A percentile compares a stretch with the other conserved stretches of the same genome.
Conservation (phyloP, 2,888 invertebrate species). For the Polia nebulosa region DNA sequence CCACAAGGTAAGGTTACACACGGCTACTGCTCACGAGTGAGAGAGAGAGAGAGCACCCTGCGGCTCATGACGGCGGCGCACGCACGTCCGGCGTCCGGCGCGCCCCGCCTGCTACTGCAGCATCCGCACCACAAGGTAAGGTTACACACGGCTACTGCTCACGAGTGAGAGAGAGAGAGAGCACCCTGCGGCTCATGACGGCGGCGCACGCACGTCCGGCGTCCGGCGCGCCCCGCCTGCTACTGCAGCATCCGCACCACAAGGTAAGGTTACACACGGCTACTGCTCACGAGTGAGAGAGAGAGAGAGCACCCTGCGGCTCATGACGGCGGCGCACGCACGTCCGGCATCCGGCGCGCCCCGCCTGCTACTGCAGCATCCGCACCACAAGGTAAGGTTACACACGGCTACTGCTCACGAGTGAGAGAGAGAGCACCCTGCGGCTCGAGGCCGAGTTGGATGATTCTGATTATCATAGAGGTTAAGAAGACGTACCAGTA, state of each 20-base stretch:
- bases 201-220: constrained; percentile 45
- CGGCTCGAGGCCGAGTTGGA: not conserved
- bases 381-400: constrained; percentile 75
- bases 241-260: constrained; percentile 85
- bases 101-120: constrained; percentile 88
- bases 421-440: no score
- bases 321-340: constrained; percentile 46
- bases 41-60: no score
- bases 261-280: constrained; percentile 67
- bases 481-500: no score
- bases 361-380: constrained; percentile 86
- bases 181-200: constrained; percentile 61
- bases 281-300: no score
- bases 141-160: constrained; percentile 77
- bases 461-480: no score
- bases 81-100: constrained; percentile 80
- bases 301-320: no score
- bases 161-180: no score
- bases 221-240: constrained; percentile 66
- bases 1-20: constrained; percentile 70
- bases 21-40: constrained; percentile 82
- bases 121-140: constrained; percentile 67
- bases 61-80: constrained; percentile 95
- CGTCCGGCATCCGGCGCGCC: constrained; percentile 15
- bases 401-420: no score